Percentiles rank a stretch among this genome's conserved stretches.
These are phyloP conservation scores for Corythornis vintsioides DNA, from an alignment of 2,113 vertebrate species.

Conservation along the genomic window DNA sequence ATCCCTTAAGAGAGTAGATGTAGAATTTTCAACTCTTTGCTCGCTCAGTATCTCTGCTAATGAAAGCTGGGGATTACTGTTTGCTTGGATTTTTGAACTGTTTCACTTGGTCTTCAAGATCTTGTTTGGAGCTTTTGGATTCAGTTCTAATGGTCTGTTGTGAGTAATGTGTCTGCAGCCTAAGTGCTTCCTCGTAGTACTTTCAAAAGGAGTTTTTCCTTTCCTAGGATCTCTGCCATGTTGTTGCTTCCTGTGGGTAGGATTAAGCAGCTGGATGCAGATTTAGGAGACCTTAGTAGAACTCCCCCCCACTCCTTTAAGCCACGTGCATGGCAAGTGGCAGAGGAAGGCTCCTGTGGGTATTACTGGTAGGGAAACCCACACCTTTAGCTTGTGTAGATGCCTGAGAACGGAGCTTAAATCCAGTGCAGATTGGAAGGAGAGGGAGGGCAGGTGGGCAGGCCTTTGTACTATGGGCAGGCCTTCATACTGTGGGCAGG, in stretches of 20 bases:
- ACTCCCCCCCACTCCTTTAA: not conserved
- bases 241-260: not conserved
- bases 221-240: not conserved
- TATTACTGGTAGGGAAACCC: not conserved
- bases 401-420: not conserved
- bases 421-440: not conserved
- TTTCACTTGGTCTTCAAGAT: not conserved
- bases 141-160: not conserved
- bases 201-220: not conserved
- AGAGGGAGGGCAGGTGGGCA: too few relatives aligned
- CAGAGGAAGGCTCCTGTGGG: not conserved
- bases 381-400: not conserved
- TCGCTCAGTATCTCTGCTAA: not conserved
- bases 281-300: not conserved
- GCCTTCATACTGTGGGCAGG: not conserved
- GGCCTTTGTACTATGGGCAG: not conserved
- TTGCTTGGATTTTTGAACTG: not conserved
- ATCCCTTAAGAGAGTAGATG: slow-evolving; percentile 10
- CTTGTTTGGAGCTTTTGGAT: not conserved
- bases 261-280: not conserved
- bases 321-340: accelerated
- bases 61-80: not conserved
- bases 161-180: not conserved
- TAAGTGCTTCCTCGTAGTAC: not conserved
- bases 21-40: not conserved